These are phyloP conservation scores for Pterocles burchelli DNA, from an alignment of 2,113 vertebrate species.

Conservation along the genomic window DNA sequence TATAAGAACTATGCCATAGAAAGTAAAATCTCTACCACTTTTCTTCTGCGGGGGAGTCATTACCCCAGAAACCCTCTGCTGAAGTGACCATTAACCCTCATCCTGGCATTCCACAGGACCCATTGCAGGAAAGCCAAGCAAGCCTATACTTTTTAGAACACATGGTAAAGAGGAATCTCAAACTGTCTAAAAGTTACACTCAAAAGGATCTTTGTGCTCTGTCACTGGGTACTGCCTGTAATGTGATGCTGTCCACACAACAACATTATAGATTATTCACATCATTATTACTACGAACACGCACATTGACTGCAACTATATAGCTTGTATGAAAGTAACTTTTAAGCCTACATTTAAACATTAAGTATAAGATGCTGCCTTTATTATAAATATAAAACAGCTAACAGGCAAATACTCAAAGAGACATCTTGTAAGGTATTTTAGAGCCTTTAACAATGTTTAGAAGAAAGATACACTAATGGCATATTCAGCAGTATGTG, in stretches of 20 bases:
- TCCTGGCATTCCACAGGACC: neutral
- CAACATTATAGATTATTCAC: too few species aligned
- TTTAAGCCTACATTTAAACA: neutral
- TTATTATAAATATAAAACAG: neutral
- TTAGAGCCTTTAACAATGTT: neutral
- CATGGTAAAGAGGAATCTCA: neutral
- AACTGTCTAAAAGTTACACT: neutral
- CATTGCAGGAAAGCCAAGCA: rapidly evolving
- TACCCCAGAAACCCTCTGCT: neutral
- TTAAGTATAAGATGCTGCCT: neutral
- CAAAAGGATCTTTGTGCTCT: neutral
- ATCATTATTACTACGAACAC: neutral
- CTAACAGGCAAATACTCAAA: neutral
- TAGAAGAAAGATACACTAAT: neutral
- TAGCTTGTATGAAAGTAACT: rapidly evolving
- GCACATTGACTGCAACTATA: neutral
- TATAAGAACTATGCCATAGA: neutral
- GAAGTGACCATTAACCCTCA: neutral
- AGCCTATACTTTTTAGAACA: rapidly evolving
- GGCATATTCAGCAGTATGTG: neutral
- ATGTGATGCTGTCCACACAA: neutral
- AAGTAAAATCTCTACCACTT: neutral
- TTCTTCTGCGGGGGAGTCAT: too few species aligned
- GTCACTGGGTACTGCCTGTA: neutral
- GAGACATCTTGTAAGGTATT: neutral